Conservation (phyloP, 2,797 vertebrate genomes). For the Rhinoraja longicauda region DNA sequence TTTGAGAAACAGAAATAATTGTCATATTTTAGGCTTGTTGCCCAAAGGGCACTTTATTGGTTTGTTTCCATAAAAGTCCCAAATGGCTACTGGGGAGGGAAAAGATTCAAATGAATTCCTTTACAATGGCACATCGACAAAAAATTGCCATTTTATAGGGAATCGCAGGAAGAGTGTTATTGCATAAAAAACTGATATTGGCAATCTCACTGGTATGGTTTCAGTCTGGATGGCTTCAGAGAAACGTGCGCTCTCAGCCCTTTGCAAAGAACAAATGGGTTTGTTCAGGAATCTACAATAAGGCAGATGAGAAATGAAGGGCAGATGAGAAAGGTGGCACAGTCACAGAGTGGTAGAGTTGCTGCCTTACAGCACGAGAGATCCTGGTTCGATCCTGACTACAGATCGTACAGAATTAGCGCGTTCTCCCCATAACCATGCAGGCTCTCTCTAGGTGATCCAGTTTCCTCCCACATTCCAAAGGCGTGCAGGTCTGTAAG, state of each 20-base stretch:
- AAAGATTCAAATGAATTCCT: not conserved
- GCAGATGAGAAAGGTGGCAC: too few relatives aligned
- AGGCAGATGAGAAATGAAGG: not conserved
- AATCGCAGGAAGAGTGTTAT: not conserved
- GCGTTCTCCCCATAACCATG: too few relatives aligned
- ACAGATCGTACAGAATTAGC: too few relatives aligned
- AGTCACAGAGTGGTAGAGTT: too few relatives aligned
- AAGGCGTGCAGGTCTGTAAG: too few relatives aligned
- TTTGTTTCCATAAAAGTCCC: not conserved
- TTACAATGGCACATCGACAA: not conserved
- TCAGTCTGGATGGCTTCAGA: not conserved
- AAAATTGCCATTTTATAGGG: not conserved
- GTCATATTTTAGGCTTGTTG: not conserved
- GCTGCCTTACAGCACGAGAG: too few relatives aligned
- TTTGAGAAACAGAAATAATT: constrained; percentile 8
- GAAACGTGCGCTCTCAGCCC: not conserved
- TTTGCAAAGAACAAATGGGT: not conserved
- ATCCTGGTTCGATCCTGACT: too few relatives aligned
- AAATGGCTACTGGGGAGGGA: not conserved
- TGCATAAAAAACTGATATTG: not conserved
- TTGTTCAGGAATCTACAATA: not conserved
- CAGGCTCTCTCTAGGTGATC: too few relatives aligned
- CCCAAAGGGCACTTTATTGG: not conserved
- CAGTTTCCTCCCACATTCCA: too few relatives aligned
- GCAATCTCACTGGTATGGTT: not conserved